Conservation (phyloP, 2,888 invertebrate genomes). For the Dicyrtomina minuta region DNA sequence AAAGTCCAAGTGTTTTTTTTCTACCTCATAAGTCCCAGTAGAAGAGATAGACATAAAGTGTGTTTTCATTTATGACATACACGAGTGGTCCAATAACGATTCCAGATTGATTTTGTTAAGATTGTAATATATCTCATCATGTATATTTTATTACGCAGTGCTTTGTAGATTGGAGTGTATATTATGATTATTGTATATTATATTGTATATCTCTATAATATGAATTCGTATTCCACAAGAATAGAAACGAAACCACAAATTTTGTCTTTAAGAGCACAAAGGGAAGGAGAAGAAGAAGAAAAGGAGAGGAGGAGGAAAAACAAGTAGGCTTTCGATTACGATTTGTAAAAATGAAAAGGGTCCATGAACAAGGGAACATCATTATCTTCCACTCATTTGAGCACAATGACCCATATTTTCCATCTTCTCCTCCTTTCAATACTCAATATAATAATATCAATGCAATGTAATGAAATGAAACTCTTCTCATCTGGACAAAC, state of each 20-base stretch:
- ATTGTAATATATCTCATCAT: no score
- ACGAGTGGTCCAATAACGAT: no score
- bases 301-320: background rate
- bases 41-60: background rate
- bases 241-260: background rate
- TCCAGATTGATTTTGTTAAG: no score
- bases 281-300: background rate
- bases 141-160: no score
- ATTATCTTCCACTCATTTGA: constrained; percentile 43
- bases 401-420: constrained; percentile 42
- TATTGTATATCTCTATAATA: no score
- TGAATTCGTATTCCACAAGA: no score
- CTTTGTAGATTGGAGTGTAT: no score
- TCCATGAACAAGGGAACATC: constrained; percentile 35
- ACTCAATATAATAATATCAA: constrained; percentile 3
- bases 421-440: background rate
- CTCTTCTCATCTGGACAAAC: constrained; percentile 6
- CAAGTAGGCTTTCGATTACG: background rate
- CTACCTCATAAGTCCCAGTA: background rate
- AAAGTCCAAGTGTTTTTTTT: background rate
- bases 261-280: background rate
- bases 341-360: background rate
- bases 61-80: no score
- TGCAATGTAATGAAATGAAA: constrained; percentile 16
- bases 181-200: no score